phyloP scores from a whole-genome alignment of 2,888 invertebrate genomes.

The Polydrusus cervinus region DNA sequence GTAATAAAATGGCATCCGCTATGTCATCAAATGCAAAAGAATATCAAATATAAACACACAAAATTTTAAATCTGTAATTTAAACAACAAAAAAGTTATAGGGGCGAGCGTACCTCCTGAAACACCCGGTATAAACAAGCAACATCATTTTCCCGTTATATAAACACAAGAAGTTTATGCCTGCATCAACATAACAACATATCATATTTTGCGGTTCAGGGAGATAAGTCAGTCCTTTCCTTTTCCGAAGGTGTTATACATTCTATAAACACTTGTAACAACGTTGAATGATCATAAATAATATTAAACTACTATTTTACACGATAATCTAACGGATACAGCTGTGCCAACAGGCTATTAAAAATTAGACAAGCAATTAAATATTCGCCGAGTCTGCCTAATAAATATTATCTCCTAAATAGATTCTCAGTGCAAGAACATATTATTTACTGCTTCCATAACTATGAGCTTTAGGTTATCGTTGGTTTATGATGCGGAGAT shows the following conservation, averaged over 20 bases:
- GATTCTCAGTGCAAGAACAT: slow-evolving; percentile 12
- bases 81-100: too few relatives aligned
- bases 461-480: slow-evolving; percentile 10
- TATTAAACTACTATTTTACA: slow-evolving; percentile 45
- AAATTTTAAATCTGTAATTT: too few relatives aligned
- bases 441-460: slow-evolving; percentile 25
- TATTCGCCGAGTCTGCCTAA: slow-evolving; percentile 42
- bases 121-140: background rate
- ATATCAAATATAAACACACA: too few relatives aligned
- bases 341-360: slow-evolving; percentile 51
- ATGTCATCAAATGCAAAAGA: too few relatives aligned
- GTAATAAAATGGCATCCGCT: too few relatives aligned
- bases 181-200: background rate
- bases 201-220: background rate
- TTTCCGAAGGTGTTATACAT: slow-evolving; percentile 26
- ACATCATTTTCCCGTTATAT: background rate
- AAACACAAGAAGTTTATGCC: background rate
- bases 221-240: slow-evolving; percentile 6
- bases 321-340: slow-evolving; percentile 53
- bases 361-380: slow-evolving; percentile 51
- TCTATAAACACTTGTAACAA: slow-evolving; percentile 37
- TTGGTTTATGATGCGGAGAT: background rate
- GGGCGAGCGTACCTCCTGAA: too few relatives aligned
- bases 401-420: slow-evolving; percentile 30
- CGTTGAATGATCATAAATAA: slow-evolving; percentile 44